Conservation (phyloP, 2,113 vertebrate species). For the Gymnogyps californianus region DNA sequence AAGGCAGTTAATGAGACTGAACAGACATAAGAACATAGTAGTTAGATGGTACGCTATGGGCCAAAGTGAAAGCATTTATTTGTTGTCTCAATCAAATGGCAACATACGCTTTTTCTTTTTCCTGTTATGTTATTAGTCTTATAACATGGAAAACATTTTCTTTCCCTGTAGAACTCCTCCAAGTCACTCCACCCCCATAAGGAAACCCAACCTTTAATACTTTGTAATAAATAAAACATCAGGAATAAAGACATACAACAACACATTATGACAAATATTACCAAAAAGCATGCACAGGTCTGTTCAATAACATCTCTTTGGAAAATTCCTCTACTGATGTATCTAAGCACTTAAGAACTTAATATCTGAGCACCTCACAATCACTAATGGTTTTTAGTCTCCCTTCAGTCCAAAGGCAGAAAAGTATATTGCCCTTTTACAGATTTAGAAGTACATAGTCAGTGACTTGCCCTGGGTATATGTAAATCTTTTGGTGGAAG, state of each 20-base stretch:
- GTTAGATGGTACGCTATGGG: neutral
- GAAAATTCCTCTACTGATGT: slow-evolving; percentile 20
- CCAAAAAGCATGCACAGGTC: neutral
- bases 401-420: neutral
- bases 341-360: slow-evolving; percentile 32
- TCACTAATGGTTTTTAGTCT: slow-evolving; percentile 41
- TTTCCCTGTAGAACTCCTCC: slow-evolving; percentile 8
- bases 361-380: neutral
- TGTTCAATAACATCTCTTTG: neutral
- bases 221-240: slow-evolving; percentile 56
- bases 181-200: neutral
- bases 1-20: neutral
- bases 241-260: slow-evolving; percentile 7
- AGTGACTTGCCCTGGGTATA: neutral
- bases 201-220: slow-evolving; percentile 25
- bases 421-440: neutral
- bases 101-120: neutral
- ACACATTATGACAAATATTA: neutral
- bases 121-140: neutral
- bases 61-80: slow-evolving; percentile 25
- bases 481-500: neutral
- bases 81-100: slow-evolving; percentile 23
- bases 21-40: neutral
- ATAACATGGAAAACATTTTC: neutral
- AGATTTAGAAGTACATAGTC: neutral